Base-by-base conservation (phyloP, 2,888 invertebrate genomes). In the Oxycera nigricornis region DNA sequence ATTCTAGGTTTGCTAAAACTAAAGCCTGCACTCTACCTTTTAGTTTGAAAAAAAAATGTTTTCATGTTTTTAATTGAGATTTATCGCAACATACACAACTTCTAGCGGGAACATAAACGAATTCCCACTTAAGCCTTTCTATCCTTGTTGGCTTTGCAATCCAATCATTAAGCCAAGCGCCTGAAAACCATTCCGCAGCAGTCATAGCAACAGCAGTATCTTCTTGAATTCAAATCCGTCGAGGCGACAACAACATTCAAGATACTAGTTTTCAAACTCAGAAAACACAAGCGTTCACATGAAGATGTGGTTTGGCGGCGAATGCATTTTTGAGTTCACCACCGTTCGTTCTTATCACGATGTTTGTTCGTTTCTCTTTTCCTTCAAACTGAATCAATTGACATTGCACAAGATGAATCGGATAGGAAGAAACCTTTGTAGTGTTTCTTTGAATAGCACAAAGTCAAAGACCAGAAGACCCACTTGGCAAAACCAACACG, bases 61-160 rank as follows among this genome's bases (percentile, higher is more conserved):
- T 62, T 62, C 62, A 28, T 62, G 62, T 35, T 35, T 59, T 35
- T 62, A 62, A 35, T 62, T 62, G 62, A 62, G 17, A 62, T 62
- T 62, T 62, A 62, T 62, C 59, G 30, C 4, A 28, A 61, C 28
- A 22, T 30, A 24, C 35, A 14, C 50, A 4, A 35, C 2, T 61
- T n/a, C 11, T 26, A 61, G 30, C 59, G 59, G n/a, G 59, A 61
- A 62, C 35, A 31, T 35, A 14, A 62, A 4, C 31, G 20, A 11
- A 55, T 55, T 20, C 52, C 22, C 22, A 20, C 11, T 46, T 14
- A 11, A 46, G 28, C 11, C 4, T 24, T 9, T 22, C 22, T 55
- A 30, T 24, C 26, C 11, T 9, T 6, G 26, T 59, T 17, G n/a
- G n/a, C n/a, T n/a, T n/a, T n/a, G n/a, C n/a, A n/a, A n/a, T 4